These are phyloP conservation scores for Sturmia bella DNA, from an alignment of 2,888 invertebrate species.

Conservation along the genomic window DNA sequence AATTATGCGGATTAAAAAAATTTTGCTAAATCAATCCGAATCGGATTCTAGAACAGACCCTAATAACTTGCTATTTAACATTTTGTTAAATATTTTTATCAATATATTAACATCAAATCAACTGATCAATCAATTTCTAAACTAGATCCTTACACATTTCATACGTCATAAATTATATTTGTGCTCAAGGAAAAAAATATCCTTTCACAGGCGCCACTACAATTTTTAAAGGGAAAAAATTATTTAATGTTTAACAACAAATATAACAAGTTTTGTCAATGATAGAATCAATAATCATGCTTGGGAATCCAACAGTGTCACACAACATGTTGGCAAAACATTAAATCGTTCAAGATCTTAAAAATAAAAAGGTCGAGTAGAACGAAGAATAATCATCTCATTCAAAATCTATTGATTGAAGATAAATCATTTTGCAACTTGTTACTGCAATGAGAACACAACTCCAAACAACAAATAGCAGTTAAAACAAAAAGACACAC, in stretches of 20 bases:
- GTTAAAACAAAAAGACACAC: conserved; percentile 14
- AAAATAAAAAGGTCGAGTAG: conserved; percentile 14
- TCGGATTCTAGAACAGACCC: too few relatives aligned
- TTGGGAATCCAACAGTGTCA: conserved; percentile 67
- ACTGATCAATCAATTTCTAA: conserved; percentile 16
- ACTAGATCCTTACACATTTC: conserved; percentile 37
- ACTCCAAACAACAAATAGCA: conserved; percentile 1
- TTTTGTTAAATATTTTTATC: too few relatives aligned
- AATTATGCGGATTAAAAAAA: too few relatives aligned
- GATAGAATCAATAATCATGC: conserved; percentile 56
- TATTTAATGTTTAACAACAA: conserved; percentile 58
- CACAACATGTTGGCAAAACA: conserved; percentile 68
- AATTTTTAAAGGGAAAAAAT: conserved; percentile 31
- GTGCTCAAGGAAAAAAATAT: neutral
- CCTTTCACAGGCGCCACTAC: conserved; percentile 60
- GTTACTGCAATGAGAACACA: conserved; percentile 22
- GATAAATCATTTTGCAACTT: conserved; percentile 67
- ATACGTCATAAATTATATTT: neutral
- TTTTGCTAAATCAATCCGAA: too few relatives aligned
- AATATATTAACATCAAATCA: too few relatives aligned
- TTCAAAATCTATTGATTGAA: conserved; percentile 45
- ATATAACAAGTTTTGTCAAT: conserved; percentile 57
- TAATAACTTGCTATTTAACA: too few relatives aligned
- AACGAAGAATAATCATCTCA: conserved; percentile 31
- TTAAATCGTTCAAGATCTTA: conserved; percentile 20